phyloP scores from a whole-genome alignment of 2,113 vertebrate species.

The Notechis scutatus region DNA sequence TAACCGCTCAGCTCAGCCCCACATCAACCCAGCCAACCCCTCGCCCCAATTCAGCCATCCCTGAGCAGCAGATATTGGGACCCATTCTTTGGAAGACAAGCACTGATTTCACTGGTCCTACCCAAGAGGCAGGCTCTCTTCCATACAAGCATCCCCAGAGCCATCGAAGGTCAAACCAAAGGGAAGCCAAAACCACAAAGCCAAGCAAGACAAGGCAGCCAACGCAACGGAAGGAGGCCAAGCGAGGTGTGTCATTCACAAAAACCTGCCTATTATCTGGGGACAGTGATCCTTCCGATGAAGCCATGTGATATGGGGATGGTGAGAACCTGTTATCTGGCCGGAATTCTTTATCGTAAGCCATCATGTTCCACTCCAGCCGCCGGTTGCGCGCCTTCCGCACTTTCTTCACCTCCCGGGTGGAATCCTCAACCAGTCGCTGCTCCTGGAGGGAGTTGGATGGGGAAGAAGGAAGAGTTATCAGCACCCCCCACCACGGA shows the following conservation, averaged over 20 bases:
- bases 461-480: neutral
- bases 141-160: neutral
- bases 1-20: fast-evolving
- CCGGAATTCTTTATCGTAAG: constrained; percentile 90
- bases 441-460: constrained; percentile 73
- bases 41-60: neutral
- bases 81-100: neutral
- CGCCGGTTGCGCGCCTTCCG: constrained; percentile 89
- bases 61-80: neutral
- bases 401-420: constrained; percentile 91
- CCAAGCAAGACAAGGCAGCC: neutral
- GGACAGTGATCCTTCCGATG: constrained; percentile 89
- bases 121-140: neutral
- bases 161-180: neutral
- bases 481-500: no score
- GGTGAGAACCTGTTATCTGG: constrained; percentile 87
- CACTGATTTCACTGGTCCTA: neutral
- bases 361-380: constrained; percentile 93
- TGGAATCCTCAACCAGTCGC: constrained; percentile 83
- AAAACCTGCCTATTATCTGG: constrained; percentile 87
- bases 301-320: constrained; percentile 88
- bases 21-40: neutral
- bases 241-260: constrained; percentile 42
- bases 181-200: neutral
- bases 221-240: constrained; percentile 22